A percentile compares a stretch with the other conserved stretches of the same genome.
phyloP scores from a whole-genome alignment of 2,797 vertebrate species.

The Atherinosoma microstoma region DNA sequence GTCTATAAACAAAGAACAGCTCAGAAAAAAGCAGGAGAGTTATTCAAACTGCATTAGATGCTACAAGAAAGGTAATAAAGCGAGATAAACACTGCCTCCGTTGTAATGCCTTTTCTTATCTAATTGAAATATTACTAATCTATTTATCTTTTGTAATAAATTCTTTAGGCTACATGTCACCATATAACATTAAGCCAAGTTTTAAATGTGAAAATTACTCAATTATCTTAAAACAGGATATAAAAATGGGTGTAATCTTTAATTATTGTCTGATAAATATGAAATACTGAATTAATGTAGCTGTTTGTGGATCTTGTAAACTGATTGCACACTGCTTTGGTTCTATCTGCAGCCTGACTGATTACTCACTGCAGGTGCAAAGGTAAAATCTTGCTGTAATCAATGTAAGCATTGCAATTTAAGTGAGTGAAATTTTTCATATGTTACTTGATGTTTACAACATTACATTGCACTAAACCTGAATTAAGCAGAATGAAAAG shows the following conservation, averaged over 20 bases:
- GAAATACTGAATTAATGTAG: background rate
- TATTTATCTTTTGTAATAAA: background rate
- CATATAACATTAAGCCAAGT: background rate
- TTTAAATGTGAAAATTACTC: background rate
- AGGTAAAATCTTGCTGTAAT: background rate
- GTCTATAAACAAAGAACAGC: conserved; percentile 22
- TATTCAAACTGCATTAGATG: background rate
- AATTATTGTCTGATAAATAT: too few species aligned
- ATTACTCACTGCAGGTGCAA: background rate
- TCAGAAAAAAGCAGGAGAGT: background rate
- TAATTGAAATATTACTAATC: background rate
- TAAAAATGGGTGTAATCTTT: too few species aligned
- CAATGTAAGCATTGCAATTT: background rate
- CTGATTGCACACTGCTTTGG: background rate
- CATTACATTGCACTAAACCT: too few species aligned
- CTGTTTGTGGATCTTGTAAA: background rate
- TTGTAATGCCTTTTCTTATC: background rate
- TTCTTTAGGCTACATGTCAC: background rate
- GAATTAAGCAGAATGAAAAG: too few species aligned
- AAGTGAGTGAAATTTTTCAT: background rate
- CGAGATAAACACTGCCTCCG: background rate
- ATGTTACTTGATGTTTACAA: too few species aligned
- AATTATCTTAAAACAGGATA: too few species aligned
- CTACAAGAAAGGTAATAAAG: background rate
- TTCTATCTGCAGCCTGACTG: background rate